A percentile compares a stretch with the other conserved stretches of the same genome.
Evolutionary conservation across 92 coral and sea anemone species (phyloP).

Genomic region (Pocillopora meandrina): DNA sequence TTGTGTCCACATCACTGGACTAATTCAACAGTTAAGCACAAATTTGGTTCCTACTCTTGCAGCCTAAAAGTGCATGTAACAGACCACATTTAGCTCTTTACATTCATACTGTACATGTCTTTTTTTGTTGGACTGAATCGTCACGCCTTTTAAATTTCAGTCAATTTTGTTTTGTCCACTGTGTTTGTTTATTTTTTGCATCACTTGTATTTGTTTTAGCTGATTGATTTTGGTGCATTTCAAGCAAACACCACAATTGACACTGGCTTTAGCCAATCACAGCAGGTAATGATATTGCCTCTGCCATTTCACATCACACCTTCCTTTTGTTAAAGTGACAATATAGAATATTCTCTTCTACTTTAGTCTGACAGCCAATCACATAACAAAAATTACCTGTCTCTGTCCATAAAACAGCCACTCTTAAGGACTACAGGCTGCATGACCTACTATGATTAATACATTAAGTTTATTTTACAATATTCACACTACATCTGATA

Average conservation of each 20-base stretch:
- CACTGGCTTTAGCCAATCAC: conserved; percentile 62
- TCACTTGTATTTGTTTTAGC: conserved; percentile 52
- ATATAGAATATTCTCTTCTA: too few relatives aligned
- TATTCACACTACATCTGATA: too few relatives aligned
- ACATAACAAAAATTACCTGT: too few relatives aligned
- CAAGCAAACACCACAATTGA: conserved; percentile 50
- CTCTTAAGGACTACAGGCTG: too few relatives aligned
- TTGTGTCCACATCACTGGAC: too few relatives aligned
- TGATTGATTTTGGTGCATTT: conserved; percentile 80
- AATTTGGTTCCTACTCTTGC: background rate
- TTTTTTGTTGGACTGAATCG: background rate
- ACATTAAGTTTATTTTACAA: too few relatives aligned
- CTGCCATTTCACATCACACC: too few relatives aligned
- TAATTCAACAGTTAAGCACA: too few relatives aligned
- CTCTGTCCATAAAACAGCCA: too few relatives aligned
- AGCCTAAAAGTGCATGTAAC: background rate
- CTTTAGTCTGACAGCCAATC: too few relatives aligned
- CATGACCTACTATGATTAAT: too few relatives aligned
- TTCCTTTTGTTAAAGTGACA: too few relatives aligned
- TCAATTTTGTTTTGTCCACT: conserved; percentile 12
- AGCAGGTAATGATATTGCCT: conserved; percentile 34
- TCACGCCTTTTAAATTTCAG: background rate
- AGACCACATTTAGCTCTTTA: background rate
- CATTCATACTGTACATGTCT: background rate
- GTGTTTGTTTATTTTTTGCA: conserved; percentile 13